Evolutionary conservation across 1,140 invertebrate genomes (phyloP).

Genomic region (Panulirus ornatus): DNA sequence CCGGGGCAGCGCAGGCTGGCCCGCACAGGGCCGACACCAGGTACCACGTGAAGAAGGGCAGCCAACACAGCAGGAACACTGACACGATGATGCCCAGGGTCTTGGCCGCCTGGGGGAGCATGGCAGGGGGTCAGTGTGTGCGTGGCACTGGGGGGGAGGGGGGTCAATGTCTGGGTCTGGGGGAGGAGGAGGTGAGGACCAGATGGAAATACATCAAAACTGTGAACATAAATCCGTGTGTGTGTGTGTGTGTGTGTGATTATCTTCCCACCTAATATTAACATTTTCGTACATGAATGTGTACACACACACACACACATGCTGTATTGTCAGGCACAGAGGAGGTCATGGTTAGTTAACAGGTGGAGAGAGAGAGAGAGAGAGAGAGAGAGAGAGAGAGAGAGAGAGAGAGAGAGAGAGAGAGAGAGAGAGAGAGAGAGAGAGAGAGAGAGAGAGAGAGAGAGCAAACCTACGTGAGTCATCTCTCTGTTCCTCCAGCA

Average conservation of each 20-base stretch:
- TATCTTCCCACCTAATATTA: too few species aligned
- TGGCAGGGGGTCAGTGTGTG: background rate
- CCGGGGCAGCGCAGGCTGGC: slow-evolving; percentile 88
- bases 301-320: background rate
- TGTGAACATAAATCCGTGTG: too few species aligned
- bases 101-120: slow-evolving; percentile 90
- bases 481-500: too few species aligned
- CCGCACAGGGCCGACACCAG: slow-evolving; percentile 89
- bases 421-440: slow-evolving; percentile 34
- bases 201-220: too few species aligned
- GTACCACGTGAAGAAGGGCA: slow-evolving; percentile 94
- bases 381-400: slow-evolving; percentile 29
- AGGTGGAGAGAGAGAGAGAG: background rate
- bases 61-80: slow-evolving; percentile 97
- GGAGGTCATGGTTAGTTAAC: too few species aligned
- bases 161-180: background rate
- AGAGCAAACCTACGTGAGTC: background rate
- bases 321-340: too few species aligned
- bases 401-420: slow-evolving; percentile 29
- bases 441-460: background rate
- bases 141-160: background rate
- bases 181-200: background rate
- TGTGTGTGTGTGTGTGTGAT: too few species aligned
- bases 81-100: slow-evolving; percentile 98
- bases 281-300: background rate